These are phyloP conservation scores for Emys orbicularis DNA, from an alignment of 2,797 vertebrate genomes.

Conservation along the genomic window DNA sequence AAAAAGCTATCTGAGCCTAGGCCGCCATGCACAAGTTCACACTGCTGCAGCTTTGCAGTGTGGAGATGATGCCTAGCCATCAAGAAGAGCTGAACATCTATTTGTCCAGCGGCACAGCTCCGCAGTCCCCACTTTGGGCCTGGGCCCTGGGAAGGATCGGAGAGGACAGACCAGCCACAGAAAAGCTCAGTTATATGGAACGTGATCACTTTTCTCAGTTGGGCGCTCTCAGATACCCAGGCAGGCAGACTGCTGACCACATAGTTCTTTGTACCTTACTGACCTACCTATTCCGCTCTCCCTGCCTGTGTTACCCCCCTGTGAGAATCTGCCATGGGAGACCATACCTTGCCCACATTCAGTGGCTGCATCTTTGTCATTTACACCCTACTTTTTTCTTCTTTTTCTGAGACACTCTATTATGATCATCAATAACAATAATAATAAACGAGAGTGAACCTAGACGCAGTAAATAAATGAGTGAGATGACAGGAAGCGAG, in stretches of 20 bases:
- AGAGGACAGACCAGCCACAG: not conserved
- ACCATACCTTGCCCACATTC: not conserved
- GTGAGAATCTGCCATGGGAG: not conserved
- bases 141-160: not conserved
- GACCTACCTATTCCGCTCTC: not conserved
- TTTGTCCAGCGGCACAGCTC: not conserved
- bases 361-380: no score
- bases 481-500: accelerated
- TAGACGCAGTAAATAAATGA: accelerated
- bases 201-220: not conserved
- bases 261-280: not conserved
- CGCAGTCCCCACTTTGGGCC: not conserved
- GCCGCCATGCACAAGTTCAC: not conserved
- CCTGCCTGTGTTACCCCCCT: not conserved
- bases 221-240: not conserved
- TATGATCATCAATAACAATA: not conserved
- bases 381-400: not conserved
- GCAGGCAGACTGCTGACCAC: not conserved
- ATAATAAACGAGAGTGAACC: accelerated
- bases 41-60: not conserved
- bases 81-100: not conserved
- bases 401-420: accelerated
- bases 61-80: no score
- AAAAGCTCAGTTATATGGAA: not conserved
- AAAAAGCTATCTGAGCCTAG: not conserved